These are phyloP conservation scores for Rhizomys pruinosus DNA, from an alignment of 2,113 vertebrate genomes.

Conservation along the genomic window DNA sequence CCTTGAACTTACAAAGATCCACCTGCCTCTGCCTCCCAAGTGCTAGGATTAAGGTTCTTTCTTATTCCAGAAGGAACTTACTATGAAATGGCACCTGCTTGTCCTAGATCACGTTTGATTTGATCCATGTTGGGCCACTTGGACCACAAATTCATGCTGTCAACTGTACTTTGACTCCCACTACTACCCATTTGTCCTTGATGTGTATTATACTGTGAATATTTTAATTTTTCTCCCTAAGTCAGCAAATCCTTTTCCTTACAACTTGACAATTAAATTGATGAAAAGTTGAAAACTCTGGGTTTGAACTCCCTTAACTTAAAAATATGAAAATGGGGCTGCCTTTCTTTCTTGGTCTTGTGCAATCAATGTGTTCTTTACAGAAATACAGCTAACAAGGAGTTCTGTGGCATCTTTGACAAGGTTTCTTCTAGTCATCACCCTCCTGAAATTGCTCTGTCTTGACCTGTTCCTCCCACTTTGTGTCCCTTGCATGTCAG, in stretches of 20 bases:
- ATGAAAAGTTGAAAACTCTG: background rate
- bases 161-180: background rate
- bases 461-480: background rate
- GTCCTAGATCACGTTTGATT: slow-evolving; percentile 45
- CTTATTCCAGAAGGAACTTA: slow-evolving; percentile 45
- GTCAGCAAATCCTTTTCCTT: slow-evolving; percentile 3
- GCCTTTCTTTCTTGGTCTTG: slow-evolving; percentile 22
- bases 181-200: background rate
- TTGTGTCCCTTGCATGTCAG: background rate
- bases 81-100: slow-evolving; percentile 49
- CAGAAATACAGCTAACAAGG: slow-evolving; percentile 1
- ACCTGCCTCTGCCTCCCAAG: too few species aligned
- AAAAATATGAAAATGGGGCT: background rate
- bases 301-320: background rate
- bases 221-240: slow-evolving; percentile 31
- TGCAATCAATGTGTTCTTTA: background rate
- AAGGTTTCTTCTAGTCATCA: background rate
- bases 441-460: slow-evolving; percentile 11
- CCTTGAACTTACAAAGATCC: too few species aligned
- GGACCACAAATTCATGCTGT: slow-evolving; percentile 28
- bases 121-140: slow-evolving; percentile 37
- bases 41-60: too few species aligned
- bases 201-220: background rate
- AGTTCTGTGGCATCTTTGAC: background rate
- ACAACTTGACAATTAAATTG: slow-evolving; percentile 3